phyloP scores from a whole-genome alignment of 2,888 invertebrate genomes.

The Parnassius smintheus region DNA sequence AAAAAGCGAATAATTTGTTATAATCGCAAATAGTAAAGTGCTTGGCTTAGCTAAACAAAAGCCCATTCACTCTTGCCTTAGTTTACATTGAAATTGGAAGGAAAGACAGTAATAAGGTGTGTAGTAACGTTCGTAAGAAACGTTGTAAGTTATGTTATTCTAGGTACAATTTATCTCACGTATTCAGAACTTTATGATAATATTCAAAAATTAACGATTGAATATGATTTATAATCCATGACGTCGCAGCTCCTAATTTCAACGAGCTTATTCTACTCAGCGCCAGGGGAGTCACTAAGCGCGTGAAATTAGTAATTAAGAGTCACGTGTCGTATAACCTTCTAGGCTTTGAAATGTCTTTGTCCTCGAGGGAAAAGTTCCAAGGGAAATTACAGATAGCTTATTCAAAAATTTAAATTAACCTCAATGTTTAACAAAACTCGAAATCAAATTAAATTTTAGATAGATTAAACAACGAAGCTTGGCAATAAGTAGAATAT shows the following conservation, averaged over 20 bases:
- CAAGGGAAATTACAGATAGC: constrained; percentile 16
- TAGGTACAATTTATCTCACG: background rate
- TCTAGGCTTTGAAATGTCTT: constrained; percentile 45
- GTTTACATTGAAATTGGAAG: background rate
- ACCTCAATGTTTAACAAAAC: background rate
- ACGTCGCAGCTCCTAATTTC: constrained; percentile 49
- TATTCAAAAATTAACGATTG: constrained; percentile 46
- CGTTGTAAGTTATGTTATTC: background rate
- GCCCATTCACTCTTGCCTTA: too few species aligned
- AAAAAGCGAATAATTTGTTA: background rate
- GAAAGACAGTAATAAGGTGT: background rate
- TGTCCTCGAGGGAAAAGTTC: constrained; percentile 33
- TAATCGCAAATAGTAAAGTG: too few species aligned
- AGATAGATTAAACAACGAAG: too few species aligned
- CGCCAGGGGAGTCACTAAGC: constrained; percentile 61
- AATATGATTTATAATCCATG: constrained; percentile 69
- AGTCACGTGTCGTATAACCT: constrained; percentile 58
- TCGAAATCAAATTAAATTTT: too few species aligned
- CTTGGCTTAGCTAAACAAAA: too few species aligned
- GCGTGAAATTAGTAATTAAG: constrained; percentile 76
- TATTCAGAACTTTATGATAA: constrained; percentile 1
- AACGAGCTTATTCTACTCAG: constrained; percentile 48
- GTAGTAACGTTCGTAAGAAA: background rate
- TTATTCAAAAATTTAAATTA: constrained; percentile 10
- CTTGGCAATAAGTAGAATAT: too few species aligned